phyloP scores from a whole-genome alignment of 2,797 vertebrate genomes.

The Argentina silus region DNA sequence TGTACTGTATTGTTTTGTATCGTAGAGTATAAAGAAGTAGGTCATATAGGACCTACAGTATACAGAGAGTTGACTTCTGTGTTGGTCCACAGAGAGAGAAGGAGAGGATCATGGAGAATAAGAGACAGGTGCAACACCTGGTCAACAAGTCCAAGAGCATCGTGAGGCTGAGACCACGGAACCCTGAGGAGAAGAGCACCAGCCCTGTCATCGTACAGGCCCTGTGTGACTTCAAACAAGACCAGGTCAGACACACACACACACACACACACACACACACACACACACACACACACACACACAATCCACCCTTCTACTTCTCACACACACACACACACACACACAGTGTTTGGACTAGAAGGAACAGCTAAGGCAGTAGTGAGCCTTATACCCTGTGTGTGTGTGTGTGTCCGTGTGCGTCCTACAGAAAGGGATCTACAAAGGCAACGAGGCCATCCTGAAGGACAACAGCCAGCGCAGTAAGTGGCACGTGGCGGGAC shows the following conservation, averaged over 20 bases:
- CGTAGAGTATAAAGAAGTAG: too few relatives aligned
- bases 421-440: conserved; percentile 87
- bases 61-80: neutral
- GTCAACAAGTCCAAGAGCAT: conserved; percentile 92
- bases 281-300: conserved; percentile 13
- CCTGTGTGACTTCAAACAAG: conserved; percentile 96
- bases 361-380: neutral
- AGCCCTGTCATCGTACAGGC: conserved; percentile 87
- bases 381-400: neutral
- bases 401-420: conserved; percentile 1
- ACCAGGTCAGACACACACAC: conserved; percentile 82
- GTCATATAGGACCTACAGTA: too few relatives aligned
- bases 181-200: conserved; percentile 86
- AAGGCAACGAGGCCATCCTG: conserved; percentile 92
- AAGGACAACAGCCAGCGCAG: conserved; percentile 95
- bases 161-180: conserved; percentile 90
- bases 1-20: too few relatives aligned
- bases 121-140: conserved; percentile 91
- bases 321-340: conserved; percentile 3
- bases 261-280: neutral
- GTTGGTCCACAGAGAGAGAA: conserved; percentile 81
- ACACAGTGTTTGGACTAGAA: neutral
- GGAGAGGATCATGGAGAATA: conserved; percentile 90
- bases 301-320: neutral
- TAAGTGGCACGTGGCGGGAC: conserved; percentile 96